phyloP scores from a whole-genome alignment of 1,140 invertebrate species.

The Diuraphis noxia region DNA sequence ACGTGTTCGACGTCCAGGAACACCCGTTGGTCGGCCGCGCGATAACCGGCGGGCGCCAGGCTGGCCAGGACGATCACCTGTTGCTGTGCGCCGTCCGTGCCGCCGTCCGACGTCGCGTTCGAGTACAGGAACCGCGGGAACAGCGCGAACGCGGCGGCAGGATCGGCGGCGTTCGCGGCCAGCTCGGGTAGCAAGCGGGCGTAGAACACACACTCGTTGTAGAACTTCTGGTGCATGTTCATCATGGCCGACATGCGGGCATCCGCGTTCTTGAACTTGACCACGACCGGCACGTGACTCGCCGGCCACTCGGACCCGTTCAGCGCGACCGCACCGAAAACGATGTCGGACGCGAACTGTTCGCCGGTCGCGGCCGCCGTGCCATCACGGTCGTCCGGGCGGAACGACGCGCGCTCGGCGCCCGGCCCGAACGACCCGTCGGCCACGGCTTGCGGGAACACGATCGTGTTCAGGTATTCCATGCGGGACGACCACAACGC shows the following conservation, averaged over 20 bases:
- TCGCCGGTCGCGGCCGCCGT: background rate
- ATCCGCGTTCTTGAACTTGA: conserved; percentile 30
- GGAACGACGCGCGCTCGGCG: background rate
- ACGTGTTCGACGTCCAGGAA: conserved; percentile 11
- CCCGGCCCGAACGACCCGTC: background rate
- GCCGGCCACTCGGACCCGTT: background rate
- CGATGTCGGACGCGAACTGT: conserved; percentile 24
- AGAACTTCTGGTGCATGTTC: conserved; percentile 45
- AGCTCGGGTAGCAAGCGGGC: background rate
- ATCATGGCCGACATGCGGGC: background rate
- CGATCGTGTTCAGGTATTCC: background rate
- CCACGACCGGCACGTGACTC: background rate
- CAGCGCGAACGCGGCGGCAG: background rate
- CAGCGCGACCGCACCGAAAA: background rate
- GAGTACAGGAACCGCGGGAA: conserved; percentile 31
- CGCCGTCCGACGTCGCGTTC: conserved; percentile 1
- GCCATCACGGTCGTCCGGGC: background rate
- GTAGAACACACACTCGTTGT: conserved; percentile 43
- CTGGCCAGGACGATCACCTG: conserved; percentile 24
- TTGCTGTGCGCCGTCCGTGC: background rate
- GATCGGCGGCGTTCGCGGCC: background rate
- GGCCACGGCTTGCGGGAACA: background rate
- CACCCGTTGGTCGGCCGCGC: background rate
- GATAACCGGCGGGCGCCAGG: background rate
- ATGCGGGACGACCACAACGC: background rate